Percentiles rank a stretch among this genome's conserved stretches.
Conservation (phyloP, 1,140 invertebrate species). For the Drosophila triauraria region DNA sequence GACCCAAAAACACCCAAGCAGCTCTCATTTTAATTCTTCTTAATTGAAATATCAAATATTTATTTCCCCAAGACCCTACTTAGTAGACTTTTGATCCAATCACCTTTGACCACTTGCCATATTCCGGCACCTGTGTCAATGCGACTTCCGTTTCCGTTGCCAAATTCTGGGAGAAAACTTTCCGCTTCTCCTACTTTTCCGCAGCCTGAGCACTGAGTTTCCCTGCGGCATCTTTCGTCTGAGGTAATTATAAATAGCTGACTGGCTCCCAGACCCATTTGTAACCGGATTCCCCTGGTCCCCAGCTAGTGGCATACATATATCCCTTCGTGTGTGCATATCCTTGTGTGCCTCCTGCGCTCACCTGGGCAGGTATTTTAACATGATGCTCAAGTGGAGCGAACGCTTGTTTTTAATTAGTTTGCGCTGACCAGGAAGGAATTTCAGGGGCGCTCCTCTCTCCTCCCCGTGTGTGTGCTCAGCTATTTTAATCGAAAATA, state of each 20-base stretch:
- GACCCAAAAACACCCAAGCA: too few relatives aligned
- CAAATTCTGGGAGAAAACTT: conserved; percentile 28
- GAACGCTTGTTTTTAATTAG: conserved; percentile 63
- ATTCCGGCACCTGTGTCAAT: conserved; percentile 24
- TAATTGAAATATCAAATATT: conserved; percentile 22
- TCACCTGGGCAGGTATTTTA: conserved; percentile 51
- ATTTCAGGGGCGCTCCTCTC: conserved; percentile 11
- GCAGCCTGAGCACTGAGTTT: too few relatives aligned
- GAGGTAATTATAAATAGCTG: conserved; percentile 53
- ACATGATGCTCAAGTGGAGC: conserved; percentile 57
- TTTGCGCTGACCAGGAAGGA: conserved; percentile 55
- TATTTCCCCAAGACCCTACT: neutral
- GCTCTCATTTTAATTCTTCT: neutral
- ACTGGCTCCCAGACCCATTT: conserved; percentile 44
- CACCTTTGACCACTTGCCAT: conserved; percentile 15
- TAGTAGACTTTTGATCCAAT: neutral
- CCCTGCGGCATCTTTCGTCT: conserved; percentile 30
- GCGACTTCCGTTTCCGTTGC: conserved; percentile 29
- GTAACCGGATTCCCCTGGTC: conserved; percentile 11
- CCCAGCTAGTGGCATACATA: neutral
- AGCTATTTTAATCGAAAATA: conserved; percentile 59
- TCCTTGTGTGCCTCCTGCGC: conserved; percentile 2
- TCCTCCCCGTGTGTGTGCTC: conserved; percentile 4
- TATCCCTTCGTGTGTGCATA: neutral
- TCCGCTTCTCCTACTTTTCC: neutral